Evolutionary conservation across 2,888 invertebrate genomes (phyloP).

Genomic region (Cataglyphis altisquamis): DNA sequence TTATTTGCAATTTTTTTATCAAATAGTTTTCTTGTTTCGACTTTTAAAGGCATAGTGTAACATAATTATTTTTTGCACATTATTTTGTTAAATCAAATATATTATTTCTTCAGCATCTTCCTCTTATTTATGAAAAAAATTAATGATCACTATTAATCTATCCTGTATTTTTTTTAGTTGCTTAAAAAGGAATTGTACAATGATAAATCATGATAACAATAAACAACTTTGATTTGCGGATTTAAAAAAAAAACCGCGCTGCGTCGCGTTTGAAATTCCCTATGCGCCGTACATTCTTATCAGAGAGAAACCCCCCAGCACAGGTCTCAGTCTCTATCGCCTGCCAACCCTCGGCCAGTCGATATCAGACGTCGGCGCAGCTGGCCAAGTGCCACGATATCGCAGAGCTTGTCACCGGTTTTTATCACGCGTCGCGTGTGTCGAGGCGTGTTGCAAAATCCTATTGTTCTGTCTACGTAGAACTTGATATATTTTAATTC

Average conservation of each 20-base stretch:
- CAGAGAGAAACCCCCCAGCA: constrained; percentile 59
- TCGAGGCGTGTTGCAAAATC: neutral
- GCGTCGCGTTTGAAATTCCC: constrained; percentile 64
- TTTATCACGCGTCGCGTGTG: neutral
- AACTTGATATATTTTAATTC: neutral
- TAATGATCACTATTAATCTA: neutral
- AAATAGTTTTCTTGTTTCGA: neutral
- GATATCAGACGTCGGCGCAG: constrained; percentile 80
- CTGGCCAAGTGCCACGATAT: constrained; percentile 40
- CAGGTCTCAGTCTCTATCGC: constrained; percentile 25
- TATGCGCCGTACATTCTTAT: constrained; percentile 66
- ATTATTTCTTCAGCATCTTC: neutral
- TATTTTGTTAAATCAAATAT: neutral
- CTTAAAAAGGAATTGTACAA: neutral
- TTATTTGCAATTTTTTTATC: neutral
- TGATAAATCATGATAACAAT: neutral
- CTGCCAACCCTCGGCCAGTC: constrained; percentile 81
- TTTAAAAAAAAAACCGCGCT: neutral
- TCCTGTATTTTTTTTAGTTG: neutral
- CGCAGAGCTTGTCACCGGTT: neutral
- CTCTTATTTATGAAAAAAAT: neutral
- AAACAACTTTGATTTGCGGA: neutral
- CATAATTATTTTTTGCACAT: neutral
- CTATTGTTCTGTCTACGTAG: neutral
- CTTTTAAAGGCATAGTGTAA: neutral